A percentile compares a stretch with the other conserved stretches of the same genome.
Conservation (phyloP, 2,797 vertebrate genomes). For the Mareca strepera region DNA sequence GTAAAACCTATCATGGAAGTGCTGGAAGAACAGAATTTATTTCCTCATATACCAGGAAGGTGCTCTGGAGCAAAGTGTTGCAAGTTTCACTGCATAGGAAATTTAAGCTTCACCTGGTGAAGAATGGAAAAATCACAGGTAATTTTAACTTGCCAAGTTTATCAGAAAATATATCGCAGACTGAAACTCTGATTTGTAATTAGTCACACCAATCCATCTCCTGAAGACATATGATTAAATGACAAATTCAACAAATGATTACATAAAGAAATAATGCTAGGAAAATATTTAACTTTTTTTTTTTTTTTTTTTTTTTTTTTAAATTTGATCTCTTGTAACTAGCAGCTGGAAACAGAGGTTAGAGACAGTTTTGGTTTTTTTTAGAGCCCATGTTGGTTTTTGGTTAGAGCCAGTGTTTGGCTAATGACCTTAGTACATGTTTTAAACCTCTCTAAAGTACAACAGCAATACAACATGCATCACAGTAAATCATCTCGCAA, state of each 20-base stretch:
- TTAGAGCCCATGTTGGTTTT: too few relatives aligned
- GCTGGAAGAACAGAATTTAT: background rate
- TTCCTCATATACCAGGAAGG: background rate
- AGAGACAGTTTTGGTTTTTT: background rate
- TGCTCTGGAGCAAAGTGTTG: background rate
- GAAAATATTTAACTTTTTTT: background rate
- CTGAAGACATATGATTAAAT: conserved; percentile 8
- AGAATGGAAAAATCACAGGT: background rate
- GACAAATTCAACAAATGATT: conserved; percentile 17
- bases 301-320: background rate
- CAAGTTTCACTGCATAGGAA: background rate
- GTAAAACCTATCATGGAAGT: background rate
- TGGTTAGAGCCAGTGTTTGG: background rate
- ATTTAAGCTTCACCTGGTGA: background rate
- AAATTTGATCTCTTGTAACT: conserved; percentile 13
- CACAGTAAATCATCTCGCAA: conserved; percentile 14
- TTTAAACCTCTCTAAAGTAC: background rate
- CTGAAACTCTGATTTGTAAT: background rate
- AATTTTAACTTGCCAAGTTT: background rate
- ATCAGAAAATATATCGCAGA: background rate
- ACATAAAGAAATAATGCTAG: conserved; percentile 3
- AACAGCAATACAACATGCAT: background rate
- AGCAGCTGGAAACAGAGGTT: background rate
- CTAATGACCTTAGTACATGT: background rate
- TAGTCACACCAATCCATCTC: background rate